Evolutionary conservation across 2,113 vertebrate genomes (phyloP), one percentile per base, ranked within the genome.

Genomic region (Brachypteracias leptosomus): DNA sequence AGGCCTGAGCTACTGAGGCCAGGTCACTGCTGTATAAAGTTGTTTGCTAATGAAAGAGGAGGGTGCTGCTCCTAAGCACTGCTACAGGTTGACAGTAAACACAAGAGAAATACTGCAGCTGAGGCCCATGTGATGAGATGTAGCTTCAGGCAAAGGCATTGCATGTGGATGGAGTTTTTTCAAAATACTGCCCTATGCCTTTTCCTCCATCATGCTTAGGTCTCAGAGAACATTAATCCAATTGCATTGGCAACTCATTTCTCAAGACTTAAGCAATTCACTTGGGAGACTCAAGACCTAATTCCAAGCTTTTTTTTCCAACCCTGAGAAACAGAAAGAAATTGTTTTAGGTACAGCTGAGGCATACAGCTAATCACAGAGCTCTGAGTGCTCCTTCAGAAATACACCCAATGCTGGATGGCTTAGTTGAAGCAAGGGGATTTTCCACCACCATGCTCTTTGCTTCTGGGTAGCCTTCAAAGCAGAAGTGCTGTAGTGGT

Each of bases 181-280:
- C 46, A 63, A 74, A 78, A n/a, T 13, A 18, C 38, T 59, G 31
- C 11, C 51, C 25, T 51, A 2, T 17, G 3, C 10, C 42, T 65
- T 18, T 7, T 29, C 17, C 33, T 79, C 40, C 54, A 58, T 6
- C 2, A 2, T 36, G 10, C 40, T 62, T 80, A 19, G 44, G 36
- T 62, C 7, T 77, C n/a, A 58, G 25, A 70, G 15, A 62, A 58
- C 6, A 58, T n/a, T 2, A 35, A 52, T 19, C 22, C 29, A 46
- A n/a, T 22, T 84, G 26, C 10, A 2, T 2, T 38, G 24, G 15
- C 28, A 44, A 38, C 0, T 2, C 6, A 0, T 9, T 10, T 24
- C 71, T 85, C 49, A 70, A 94, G 49, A 35, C 16, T 38, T 67
- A 59, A 91, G 26, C 13, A 68, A 47, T 7, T 58, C 28, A 28